Evolutionary conservation across 2,113 vertebrate species (phyloP).

Genomic region (Epinephelus cyanopodus): DNA sequence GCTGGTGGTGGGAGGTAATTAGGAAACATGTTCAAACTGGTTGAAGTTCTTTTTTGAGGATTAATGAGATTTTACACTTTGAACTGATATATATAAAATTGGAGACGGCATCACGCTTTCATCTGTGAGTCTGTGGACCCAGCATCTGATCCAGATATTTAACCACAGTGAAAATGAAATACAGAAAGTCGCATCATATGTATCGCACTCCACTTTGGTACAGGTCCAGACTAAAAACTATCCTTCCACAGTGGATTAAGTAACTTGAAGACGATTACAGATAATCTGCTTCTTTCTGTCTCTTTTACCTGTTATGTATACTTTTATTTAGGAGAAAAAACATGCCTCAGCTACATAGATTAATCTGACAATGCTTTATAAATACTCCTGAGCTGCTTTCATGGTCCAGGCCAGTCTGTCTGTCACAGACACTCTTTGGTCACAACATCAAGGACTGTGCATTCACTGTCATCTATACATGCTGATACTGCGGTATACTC

Average conservation of each 20-base stretch:
- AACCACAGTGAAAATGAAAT: neutral
- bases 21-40: neutral
- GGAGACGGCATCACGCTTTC: neutral
- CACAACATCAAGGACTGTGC: neutral
- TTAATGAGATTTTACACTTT: neutral
- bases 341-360: neutral
- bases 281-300: neutral
- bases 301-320: neutral
- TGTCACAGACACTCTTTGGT: neutral
- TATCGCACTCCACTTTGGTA: neutral
- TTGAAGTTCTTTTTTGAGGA: neutral
- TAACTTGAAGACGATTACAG: neutral
- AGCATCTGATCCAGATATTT: neutral
- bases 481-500: neutral
- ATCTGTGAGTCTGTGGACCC: neutral
- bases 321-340: neutral
- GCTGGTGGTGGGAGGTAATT: neutral
- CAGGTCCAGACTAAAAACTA: neutral
- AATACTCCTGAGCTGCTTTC: neutral
- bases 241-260: neutral
- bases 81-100: neutral
- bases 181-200: neutral
- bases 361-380: neutral
- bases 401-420: neutral
- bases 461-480: neutral